Base-by-base conservation (phyloP, 1,140 invertebrate genomes). In the Coenobita brevimanus region DNA sequence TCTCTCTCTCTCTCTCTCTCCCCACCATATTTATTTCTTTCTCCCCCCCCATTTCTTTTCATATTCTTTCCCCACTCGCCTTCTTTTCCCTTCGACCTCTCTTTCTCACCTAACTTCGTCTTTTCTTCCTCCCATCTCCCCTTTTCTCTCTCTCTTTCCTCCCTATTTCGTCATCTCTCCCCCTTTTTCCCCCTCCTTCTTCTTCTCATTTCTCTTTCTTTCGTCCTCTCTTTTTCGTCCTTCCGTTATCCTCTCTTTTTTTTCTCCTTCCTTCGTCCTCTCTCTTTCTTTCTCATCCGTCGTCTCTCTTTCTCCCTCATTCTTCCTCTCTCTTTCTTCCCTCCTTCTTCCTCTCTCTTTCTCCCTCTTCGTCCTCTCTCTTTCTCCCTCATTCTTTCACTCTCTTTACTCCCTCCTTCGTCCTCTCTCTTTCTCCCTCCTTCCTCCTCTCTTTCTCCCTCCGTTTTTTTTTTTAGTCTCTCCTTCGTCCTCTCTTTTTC, bases 201-300 rank as follows among this genome's bases (percentile, higher is more conserved):
- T 54, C 46, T 54, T n/a, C 50, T n/a, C 30, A 17, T 46, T 41
- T 78, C 36, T 78, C 41, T 46, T 41, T 46, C 75, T 46, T 33
- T 46, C 75, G 41, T n/a, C 24, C 43, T 46, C 75, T 79, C 46
- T 50, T 24, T 54, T 24, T 79, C 76, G 24, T 2, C 36, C 76
- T 79, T 46, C 36, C 50, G 17, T 24, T 46, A 17, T 54, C 50
- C 24, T 13, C 24, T 36, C 24, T 36, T 46, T 15, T 54, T 46
- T 30, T 36, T 30, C 43, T 57, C n/a, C 24, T 6, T 54, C 43
- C 54, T 46, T 54, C 30, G n/a, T 17, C 24, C 76, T 46, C n/a
- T 2, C 13, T 79, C 27, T 54, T 54, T 41, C 69, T 33, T 71
- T 15, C 64, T 24, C n/a, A 24, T 67, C n/a, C 64, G n/a, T 67